A percentile compares a stretch with the other conserved stretches of the same genome.
phyloP scores from a whole-genome alignment of 2,113 vertebrate genomes.

The Danio rerio region GRCz12tu NC_133193.1:25194001-25194500 shows the following conservation, averaged over 20 bases:
- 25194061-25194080: no score
- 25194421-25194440: conserved; percentile 16
- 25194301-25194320: conserved; percentile 33
- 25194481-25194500: conserved; percentile 9
- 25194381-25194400: conserved; percentile 24
- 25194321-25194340: conserved; percentile 34
- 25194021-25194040: no score
- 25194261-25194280: conserved; percentile 18
- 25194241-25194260: neutral
- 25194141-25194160: no score
- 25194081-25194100: no score
- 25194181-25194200: neutral
- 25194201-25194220: neutral
- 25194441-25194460: conserved; percentile 39
- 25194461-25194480: conserved; percentile 19
- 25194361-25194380: conserved; percentile 23
- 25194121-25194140: no score
- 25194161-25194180: no score
- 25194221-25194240: neutral
- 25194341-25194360: conserved; percentile 39
- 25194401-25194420: conserved; percentile 22
- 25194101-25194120: no score
- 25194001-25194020: no score
- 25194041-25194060: no score
- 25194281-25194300: conserved; percentile 2